Evolutionary conservation across 2,797 vertebrate genomes (phyloP).

Genomic region (Oreochromis mossambicus): DNA sequence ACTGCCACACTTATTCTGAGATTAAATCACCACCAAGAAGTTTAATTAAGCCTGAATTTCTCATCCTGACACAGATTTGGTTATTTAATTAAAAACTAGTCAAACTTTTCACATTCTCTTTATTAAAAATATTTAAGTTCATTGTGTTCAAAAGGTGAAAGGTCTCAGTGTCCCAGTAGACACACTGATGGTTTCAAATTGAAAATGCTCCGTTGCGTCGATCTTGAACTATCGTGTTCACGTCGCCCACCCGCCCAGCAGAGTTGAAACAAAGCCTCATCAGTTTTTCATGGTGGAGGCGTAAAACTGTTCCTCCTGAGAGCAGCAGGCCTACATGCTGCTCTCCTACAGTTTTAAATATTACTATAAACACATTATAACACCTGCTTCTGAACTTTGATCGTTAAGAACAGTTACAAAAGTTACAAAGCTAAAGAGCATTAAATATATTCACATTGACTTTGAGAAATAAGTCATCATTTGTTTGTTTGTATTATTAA

Average conservation of each 20-base stretch:
- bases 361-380: background rate
- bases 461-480: background rate
- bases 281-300: fast-evolving
- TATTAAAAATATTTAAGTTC: background rate
- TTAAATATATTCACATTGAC: fast-evolving
- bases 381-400: background rate
- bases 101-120: background rate
- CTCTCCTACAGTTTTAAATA: fast-evolving
- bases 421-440: background rate
- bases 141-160: background rate
- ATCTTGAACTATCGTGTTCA: background rate
- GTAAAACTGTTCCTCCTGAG: background rate
- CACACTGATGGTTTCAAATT: background rate
- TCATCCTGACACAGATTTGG: fast-evolving
- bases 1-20: background rate
- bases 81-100: fast-evolving
- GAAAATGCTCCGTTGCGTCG: fast-evolving
- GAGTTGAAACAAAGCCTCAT: fast-evolving
- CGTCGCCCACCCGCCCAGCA: fast-evolving
- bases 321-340: background rate
- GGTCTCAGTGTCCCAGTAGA: background rate
- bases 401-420: fast-evolving
- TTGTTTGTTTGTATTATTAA: background rate
- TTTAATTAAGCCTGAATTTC: background rate
- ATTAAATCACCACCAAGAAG: fast-evolving